phyloP scores from a whole-genome alignment of 2,888 invertebrate genomes.

The Pyralis farinalis region DNA sequence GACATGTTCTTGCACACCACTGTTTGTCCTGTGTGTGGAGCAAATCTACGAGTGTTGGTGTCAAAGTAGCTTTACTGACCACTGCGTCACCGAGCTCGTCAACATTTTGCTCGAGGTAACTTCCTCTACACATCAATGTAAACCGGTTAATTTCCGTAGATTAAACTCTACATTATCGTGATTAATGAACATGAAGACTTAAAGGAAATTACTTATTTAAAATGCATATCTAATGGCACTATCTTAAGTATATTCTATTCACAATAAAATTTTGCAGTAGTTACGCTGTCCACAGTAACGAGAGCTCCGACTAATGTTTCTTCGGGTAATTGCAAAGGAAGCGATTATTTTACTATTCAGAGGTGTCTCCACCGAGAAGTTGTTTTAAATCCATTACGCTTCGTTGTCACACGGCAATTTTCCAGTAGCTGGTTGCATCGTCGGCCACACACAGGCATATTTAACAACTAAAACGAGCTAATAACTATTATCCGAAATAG shows the following conservation, averaged over 20 bases:
- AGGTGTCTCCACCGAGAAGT: slow-evolving; percentile 53
- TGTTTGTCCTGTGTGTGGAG: too few species aligned
- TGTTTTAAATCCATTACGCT: slow-evolving; percentile 77
- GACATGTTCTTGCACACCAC: too few species aligned
- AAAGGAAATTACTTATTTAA: too few species aligned
- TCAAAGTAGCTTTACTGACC: too few species aligned
- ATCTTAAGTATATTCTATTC: not conserved
- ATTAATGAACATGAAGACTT: too few species aligned
- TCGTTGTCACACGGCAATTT: slow-evolving; percentile 75
- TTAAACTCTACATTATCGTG: too few species aligned
- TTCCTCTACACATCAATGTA: too few species aligned
- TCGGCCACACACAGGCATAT: slow-evolving; percentile 69
- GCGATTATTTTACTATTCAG: slow-evolving; percentile 68
- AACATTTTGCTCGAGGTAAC: too few species aligned
- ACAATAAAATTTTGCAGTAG: not conserved
- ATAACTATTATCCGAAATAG: slow-evolving; percentile 75
- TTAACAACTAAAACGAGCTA: slow-evolving; percentile 63
- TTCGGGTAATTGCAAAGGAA: slow-evolving; percentile 57
- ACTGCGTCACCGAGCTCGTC: too few species aligned
- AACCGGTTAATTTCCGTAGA: too few species aligned
- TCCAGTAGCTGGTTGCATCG: slow-evolving; percentile 61
- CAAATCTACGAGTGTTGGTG: too few species aligned
- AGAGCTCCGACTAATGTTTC: slow-evolving; percentile 37
- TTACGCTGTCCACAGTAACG: slow-evolving; percentile 23
- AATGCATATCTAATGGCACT: too few species aligned